Conservation (phyloP, 2,797 vertebrate species). For the Neostethus bicornis region DNA sequence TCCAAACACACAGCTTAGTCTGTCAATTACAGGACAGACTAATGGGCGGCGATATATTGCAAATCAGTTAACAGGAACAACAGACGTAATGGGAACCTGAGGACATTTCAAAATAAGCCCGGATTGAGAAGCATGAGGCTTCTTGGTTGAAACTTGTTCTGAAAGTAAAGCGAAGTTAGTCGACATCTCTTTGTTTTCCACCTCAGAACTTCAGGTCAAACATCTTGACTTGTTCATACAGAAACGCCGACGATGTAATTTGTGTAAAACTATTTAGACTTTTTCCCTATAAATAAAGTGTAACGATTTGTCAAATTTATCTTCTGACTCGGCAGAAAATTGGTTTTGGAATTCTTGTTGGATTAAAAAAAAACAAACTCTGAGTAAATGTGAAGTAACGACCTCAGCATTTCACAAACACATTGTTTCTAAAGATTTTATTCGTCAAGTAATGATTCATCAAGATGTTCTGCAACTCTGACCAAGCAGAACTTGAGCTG, state of each 20-base stretch:
- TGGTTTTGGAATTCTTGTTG: background rate
- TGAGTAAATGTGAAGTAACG: background rate
- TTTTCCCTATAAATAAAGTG: background rate
- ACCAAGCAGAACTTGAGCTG: constrained; percentile 18
- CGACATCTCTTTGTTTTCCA: constrained; percentile 39
- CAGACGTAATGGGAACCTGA: constrained; percentile 73
- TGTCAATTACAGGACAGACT: too few relatives aligned
- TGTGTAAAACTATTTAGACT: constrained; percentile 36
- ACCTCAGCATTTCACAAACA: background rate
- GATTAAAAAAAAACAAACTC: too few relatives aligned
- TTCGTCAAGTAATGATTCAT: constrained; percentile 45
- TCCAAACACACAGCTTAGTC: too few relatives aligned
- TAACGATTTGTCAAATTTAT: constrained; percentile 10
- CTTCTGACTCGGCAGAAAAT: constrained; percentile 3
- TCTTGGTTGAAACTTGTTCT: constrained; percentile 43
- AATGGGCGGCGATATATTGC: too few relatives aligned
- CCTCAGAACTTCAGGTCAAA: constrained; percentile 44
- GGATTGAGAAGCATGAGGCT: constrained; percentile 47
- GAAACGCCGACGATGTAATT: constrained; percentile 15
- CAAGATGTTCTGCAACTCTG: constrained; percentile 11
- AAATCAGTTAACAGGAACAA: constrained; percentile 15
- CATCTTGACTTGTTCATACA: constrained; percentile 36
- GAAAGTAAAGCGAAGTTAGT: constrained; percentile 26
- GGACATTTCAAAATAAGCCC: constrained; percentile 73
- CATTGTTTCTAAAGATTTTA: constrained; percentile 14